These are phyloP conservation scores for Leucania comma DNA, from an alignment of 2,888 invertebrate species.

Conservation along the genomic window DNA sequence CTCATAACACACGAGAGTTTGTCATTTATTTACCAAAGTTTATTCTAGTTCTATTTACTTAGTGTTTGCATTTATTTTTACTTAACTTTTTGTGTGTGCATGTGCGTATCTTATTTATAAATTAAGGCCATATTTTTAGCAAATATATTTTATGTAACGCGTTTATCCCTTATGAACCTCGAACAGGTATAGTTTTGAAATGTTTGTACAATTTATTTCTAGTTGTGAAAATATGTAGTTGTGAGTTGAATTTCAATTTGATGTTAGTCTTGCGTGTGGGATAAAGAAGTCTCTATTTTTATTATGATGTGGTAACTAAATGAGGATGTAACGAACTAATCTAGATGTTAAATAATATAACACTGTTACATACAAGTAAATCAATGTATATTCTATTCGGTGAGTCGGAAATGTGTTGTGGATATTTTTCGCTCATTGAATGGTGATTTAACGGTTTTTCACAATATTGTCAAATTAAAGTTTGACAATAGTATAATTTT, in stretches of 20 bases:
- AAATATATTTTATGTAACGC: slow-evolving; percentile 53
- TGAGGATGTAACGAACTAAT: slow-evolving; percentile 73
- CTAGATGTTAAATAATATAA: slow-evolving; percentile 70
- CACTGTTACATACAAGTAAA: slow-evolving; percentile 75
- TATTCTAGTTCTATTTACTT: slow-evolving; percentile 50
- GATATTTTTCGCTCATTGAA: slow-evolving; percentile 71
- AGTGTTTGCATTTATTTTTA: slow-evolving; percentile 68
- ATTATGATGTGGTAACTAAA: slow-evolving; percentile 68
- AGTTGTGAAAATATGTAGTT: slow-evolving; percentile 57
- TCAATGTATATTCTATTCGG: slow-evolving; percentile 70
- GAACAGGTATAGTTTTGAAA: slow-evolving; percentile 57
- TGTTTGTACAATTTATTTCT: slow-evolving; percentile 67
- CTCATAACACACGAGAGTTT: slow-evolving; percentile 29
- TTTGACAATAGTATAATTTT: slow-evolving; percentile 82
- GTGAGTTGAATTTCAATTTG: slow-evolving; percentile 67
- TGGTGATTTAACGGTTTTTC: slow-evolving; percentile 77
- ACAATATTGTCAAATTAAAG: slow-evolving; percentile 79
- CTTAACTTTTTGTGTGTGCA: slow-evolving; percentile 54
- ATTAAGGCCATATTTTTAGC: slow-evolving; percentile 61
- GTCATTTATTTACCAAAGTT: slow-evolving; percentile 68
- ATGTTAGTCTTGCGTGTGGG: slow-evolving; percentile 69
- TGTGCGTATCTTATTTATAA: slow-evolving; percentile 51
- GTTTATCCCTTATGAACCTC: slow-evolving; percentile 48
- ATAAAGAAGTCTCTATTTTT: slow-evolving; percentile 78
- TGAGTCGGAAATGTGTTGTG: slow-evolving; percentile 63